These are phyloP conservation scores for Acomys russatus DNA, from an alignment of 2,797 vertebrate species.

Conservation along the genomic window DNA sequence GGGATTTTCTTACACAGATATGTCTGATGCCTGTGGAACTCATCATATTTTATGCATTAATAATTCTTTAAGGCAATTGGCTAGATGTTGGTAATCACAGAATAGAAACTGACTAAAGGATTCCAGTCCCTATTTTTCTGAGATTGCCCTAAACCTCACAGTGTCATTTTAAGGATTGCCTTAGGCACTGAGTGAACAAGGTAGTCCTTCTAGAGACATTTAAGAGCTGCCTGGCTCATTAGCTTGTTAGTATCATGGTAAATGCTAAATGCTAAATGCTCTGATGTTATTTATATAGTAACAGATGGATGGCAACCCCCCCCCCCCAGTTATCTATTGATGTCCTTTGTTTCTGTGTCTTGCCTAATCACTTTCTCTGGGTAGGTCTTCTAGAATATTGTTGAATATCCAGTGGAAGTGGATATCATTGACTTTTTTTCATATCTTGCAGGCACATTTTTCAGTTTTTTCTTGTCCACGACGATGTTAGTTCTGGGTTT, in stretches of 20 bases:
- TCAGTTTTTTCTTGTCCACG: not conserved
- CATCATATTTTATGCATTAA: not conserved
- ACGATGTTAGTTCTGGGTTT: not conserved
- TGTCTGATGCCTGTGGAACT: not conserved
- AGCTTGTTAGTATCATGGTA: not conserved
- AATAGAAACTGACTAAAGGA: not conserved
- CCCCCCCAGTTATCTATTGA: not conserved
- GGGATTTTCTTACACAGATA: not conserved
- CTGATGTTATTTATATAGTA: not conserved
- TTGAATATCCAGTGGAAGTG: not conserved
- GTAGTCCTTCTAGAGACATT: slow-evolving; percentile 12
- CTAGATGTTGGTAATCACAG: not conserved
- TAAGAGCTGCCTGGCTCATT: not conserved
- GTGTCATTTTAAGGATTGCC: not conserved
- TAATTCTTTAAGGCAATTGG: not conserved
- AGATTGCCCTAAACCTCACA: not conserved
- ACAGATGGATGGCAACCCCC: too few relatives aligned
- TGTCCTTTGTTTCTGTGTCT: not conserved
- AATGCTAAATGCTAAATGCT: not conserved
- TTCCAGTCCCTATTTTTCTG: not conserved
- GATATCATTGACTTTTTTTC: not conserved
- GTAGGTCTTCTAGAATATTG: not conserved
- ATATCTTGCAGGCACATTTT: not conserved
- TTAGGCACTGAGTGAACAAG: not conserved
- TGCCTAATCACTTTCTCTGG: not conserved